Percentiles rank a stretch among this genome's conserved stretches.
Evolutionary conservation across 2,113 vertebrate genomes (phyloP).

Genomic region (Platichthys stellatus): DNA sequence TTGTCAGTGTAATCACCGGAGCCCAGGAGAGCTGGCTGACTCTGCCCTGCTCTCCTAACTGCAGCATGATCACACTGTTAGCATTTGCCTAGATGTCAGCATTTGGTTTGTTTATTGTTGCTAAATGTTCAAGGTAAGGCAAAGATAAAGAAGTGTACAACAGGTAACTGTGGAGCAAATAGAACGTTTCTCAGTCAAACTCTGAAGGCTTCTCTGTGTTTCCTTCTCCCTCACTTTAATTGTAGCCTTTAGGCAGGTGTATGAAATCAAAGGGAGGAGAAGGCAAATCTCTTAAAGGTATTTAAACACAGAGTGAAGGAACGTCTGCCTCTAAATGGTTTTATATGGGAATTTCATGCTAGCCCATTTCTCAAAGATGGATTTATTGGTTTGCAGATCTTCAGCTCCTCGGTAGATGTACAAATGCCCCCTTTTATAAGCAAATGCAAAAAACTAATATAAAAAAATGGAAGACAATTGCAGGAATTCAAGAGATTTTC

Average conservation of each 20-base stretch:
- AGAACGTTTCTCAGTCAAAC: slow-evolving; percentile 9
- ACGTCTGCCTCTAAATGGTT: not conserved
- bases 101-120: not conserved
- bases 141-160: not conserved
- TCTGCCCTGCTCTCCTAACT: too few relatives aligned
- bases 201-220: not conserved
- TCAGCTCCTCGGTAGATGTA: slow-evolving; percentile 18
- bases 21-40: too few relatives aligned
- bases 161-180: not conserved
- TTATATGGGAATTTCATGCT: slow-evolving; percentile 5
- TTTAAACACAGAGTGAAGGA: not conserved
- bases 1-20: too few relatives aligned
- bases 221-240: not conserved
- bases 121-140: not conserved
- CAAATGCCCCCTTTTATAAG: slow-evolving; percentile 6
- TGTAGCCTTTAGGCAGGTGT: slow-evolving; percentile 6
- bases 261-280: not conserved
- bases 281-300: not conserved
- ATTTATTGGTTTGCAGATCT: slow-evolving; percentile 33
- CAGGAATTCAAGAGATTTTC: slow-evolving; percentile 15
- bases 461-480: slow-evolving; percentile 22
- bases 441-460: slow-evolving; percentile 3
- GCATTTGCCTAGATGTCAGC: too few relatives aligned
- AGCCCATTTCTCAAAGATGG: not conserved
- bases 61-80: too few relatives aligned